Evolutionary conservation across 2,113 vertebrate genomes (phyloP).

Genomic region (Aegotheles bennettii): DNA sequence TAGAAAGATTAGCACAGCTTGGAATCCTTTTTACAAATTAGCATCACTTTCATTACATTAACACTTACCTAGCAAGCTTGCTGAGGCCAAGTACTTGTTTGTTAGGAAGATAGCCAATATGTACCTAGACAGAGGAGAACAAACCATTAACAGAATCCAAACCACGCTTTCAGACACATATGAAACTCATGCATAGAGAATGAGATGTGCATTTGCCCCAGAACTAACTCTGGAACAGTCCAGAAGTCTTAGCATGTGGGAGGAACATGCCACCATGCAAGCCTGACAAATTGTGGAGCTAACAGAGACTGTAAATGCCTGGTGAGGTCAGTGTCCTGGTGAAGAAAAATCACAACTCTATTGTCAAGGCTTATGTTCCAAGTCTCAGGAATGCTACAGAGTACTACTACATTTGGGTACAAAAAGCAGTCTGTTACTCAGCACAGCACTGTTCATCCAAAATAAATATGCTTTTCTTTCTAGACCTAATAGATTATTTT

Average conservation of each 20-base stretch:
- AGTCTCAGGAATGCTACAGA: not conserved
- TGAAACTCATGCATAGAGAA: not conserved
- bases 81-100: conserved; percentile 98
- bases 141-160: conserved; percentile 2
- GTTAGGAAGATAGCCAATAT: conserved; percentile 97
- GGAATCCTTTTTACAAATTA: conserved; percentile 22
- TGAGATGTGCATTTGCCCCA: not conserved
- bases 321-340: not conserved
- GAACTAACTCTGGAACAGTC: not conserved
- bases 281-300: not conserved
- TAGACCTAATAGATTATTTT: not conserved
- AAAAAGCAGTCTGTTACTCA: not conserved
- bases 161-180: not conserved
- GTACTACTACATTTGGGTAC: not conserved
- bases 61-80: conserved; percentile 92
- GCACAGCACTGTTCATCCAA: not conserved
- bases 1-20: conserved; percentile 16
- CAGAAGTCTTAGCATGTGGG: not conserved
- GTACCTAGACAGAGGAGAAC: conserved; percentile 78
- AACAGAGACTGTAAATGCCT: not conserved
- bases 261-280: not conserved
- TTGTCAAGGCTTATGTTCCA: not conserved
- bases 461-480: not conserved
- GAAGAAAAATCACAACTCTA: not conserved
- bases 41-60: conserved; percentile 7